phyloP scores from a whole-genome alignment of 2,888 invertebrate species.

The Eupithecia vulgata region DNA sequence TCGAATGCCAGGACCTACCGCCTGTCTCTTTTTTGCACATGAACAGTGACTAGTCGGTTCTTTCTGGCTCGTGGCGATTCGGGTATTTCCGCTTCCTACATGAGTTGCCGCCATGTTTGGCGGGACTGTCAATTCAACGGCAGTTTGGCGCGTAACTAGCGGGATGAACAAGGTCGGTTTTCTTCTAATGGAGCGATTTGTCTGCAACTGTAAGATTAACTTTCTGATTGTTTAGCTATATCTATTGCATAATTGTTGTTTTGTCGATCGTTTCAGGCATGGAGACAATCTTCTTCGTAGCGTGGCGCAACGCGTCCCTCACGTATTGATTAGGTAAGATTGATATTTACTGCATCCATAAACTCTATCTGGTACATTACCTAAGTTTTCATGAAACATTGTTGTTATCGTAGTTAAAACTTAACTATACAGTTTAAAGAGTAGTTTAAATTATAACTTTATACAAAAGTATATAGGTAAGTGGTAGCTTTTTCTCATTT shows the following conservation, averaged over 20 bases:
- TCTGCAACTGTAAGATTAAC: constrained; percentile 45
- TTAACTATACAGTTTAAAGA: background rate
- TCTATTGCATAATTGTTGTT: constrained; percentile 40
- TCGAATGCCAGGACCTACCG: constrained; percentile 74
- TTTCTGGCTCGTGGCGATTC: constrained; percentile 79
- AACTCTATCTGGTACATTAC: background rate
- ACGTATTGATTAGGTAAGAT: constrained; percentile 43
- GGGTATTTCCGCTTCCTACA: constrained; percentile 82
- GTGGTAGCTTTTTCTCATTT: background rate
- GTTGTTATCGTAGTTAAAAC: too few species aligned
- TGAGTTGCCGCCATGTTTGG: constrained; percentile 82
- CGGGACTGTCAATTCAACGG: constrained; percentile 81
- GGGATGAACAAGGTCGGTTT: constrained; percentile 75
- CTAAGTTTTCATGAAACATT: background rate
- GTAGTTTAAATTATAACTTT: background rate
- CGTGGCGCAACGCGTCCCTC: constrained; percentile 30
- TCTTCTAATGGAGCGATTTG: constrained; percentile 59
- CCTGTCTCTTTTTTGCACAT: constrained; percentile 76
- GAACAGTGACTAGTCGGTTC: constrained; percentile 71
- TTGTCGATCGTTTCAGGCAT: constrained; percentile 57
- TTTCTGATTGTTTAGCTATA: constrained; percentile 15
- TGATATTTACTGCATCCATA: background rate
- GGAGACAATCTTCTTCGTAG: constrained; percentile 35
- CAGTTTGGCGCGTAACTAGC: constrained; percentile 81
- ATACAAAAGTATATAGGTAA: background rate